Conservation (phyloP, 2,113 vertebrate genomes). For the Myotis lucifugus region DNA sequence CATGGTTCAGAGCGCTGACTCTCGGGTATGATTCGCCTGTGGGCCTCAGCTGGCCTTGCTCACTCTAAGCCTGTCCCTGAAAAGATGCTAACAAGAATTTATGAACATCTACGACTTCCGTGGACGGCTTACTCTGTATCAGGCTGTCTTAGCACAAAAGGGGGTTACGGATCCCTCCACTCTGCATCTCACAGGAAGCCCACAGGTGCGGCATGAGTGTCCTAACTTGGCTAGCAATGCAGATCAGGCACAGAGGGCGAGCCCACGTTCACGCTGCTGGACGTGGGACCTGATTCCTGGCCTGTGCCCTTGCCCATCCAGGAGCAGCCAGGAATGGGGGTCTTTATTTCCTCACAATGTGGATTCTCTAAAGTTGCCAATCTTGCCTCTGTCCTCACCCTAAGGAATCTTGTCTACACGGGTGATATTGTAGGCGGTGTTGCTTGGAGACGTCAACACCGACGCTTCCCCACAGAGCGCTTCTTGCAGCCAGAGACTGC, state of each 20-base stretch:
- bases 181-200: not conserved
- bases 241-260: not conserved
- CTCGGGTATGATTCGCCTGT: not conserved
- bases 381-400: not conserved
- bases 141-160: not conserved
- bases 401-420: not conserved
- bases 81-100: not conserved
- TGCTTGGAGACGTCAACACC: not conserved
- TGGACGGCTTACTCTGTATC: too few species aligned
- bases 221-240: not conserved
- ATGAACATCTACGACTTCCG: not conserved
- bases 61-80: not conserved
- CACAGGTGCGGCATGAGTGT: rapidly evolving
- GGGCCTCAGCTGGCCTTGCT: not conserved
- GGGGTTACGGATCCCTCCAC: not conserved
- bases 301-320: not conserved
- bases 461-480: not conserved
- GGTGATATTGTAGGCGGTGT: not conserved
- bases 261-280: rapidly evolving
- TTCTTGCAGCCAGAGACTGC: not conserved
- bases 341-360: not conserved
- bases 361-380: not conserved
- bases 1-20: not conserved
- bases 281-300: not conserved
- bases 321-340: not conserved